Conservation (phyloP, 2,113 vertebrate genomes). For the Sebastes schlegelii region DNA sequence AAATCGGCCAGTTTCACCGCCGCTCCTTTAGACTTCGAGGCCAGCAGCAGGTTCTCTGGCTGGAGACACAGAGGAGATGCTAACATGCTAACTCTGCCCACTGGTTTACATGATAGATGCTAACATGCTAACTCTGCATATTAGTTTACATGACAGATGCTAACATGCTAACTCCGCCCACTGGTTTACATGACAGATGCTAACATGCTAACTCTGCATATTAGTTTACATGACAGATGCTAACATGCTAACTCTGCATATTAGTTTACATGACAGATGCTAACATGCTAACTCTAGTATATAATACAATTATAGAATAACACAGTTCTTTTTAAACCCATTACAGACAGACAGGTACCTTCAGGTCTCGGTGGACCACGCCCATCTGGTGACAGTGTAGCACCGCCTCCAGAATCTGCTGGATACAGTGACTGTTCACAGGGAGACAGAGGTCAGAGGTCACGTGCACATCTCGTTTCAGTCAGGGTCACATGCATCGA, state of each 20-base stretch:
- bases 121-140: not conserved
- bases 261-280: constrained; percentile 15
- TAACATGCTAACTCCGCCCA: constrained; percentile 28
- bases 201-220: no score
- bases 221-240: no score
- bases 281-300: constrained; percentile 1
- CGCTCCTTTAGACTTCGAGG: constrained; percentile 78
- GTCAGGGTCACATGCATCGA: not conserved
- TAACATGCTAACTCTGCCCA: constrained; percentile 37
- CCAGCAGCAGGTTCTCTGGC: constrained; percentile 77
- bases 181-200: not conserved
- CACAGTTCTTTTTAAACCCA: not conserved
- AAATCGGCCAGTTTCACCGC: constrained; percentile 79
- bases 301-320: no score
- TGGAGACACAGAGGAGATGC: constrained; percentile 46
- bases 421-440: constrained; percentile 77
- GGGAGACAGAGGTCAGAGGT: constrained; percentile 17
- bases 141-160: not conserved
- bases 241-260: constrained; percentile 31
- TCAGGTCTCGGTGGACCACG: constrained; percentile 80
- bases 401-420: constrained; percentile 82
- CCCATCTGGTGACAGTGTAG: constrained; percentile 83
- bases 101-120: not conserved
- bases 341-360: constrained; percentile 53
- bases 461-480: not conserved